These are phyloP conservation scores for Chaetophractus vellerosus DNA, from an alignment of 2,797 vertebrate genomes.

Conservation along the genomic window DNA sequence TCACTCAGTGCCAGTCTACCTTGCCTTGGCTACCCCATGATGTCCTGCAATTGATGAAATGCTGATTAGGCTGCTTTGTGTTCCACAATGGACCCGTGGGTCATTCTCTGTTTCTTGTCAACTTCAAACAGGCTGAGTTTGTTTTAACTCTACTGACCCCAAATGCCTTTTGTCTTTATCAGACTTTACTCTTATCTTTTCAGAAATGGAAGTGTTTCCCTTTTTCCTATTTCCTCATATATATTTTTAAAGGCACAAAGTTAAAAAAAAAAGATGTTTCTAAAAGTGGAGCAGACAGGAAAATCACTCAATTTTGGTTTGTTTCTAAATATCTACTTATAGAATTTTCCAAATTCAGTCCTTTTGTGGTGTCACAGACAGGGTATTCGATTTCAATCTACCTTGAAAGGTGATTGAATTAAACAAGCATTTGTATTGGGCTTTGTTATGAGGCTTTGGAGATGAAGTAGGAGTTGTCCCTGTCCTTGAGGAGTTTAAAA, in stretches of 20 bases:
- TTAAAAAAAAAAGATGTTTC: slow-evolving; percentile 44
- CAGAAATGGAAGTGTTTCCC: slow-evolving; percentile 73
- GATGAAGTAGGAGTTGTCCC: slow-evolving; percentile 39
- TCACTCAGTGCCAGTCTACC: neutral
- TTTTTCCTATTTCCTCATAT: slow-evolving; percentile 68
- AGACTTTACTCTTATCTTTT: slow-evolving; percentile 81
- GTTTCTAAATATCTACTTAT: slow-evolving; percentile 65
- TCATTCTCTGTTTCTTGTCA: slow-evolving; percentile 88
- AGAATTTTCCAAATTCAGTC: slow-evolving; percentile 49
- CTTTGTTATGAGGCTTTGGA: slow-evolving; percentile 35
- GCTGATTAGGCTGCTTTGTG: slow-evolving; percentile 71
- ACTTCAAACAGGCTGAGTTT: slow-evolving; percentile 80
- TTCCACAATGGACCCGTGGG: slow-evolving; percentile 27
- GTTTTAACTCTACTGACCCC: slow-evolving; percentile 79
- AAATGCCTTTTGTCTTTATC: slow-evolving; percentile 80
- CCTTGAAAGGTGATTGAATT: neutral
- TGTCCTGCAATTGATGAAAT: slow-evolving; percentile 46
- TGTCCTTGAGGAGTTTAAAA: slow-evolving; percentile 73
- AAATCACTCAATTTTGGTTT: slow-evolving; percentile 64
- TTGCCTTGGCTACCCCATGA: neutral
- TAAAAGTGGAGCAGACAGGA: slow-evolving; percentile 62
- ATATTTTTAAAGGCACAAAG: slow-evolving; percentile 66
- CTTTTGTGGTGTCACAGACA: neutral
- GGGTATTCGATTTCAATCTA: neutral
- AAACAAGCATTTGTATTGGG: slow-evolving; percentile 16